Base-by-base conservation (phyloP, 2,797 vertebrate genomes). In the Poecilia velifera region DNA sequence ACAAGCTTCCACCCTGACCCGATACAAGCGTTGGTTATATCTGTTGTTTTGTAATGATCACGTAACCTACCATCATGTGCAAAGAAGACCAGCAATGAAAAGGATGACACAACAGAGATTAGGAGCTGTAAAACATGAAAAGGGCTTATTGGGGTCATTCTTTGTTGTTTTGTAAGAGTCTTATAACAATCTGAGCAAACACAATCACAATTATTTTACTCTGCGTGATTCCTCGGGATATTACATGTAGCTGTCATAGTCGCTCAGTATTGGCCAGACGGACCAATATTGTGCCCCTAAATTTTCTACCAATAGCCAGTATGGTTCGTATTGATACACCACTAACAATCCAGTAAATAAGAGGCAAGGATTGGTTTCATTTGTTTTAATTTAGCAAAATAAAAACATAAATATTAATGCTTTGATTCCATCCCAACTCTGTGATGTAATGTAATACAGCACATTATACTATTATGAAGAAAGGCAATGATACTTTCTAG, bases 131-230 rank as follows among this genome's bases (percentile, higher is more conserved):
- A 72, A 31, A 46, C 41, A n/a, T 28, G 6, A 28, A 28, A 46
- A 45, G 16, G 25, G 68, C 68, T 46, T 72, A 46, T 14, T 72
- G 41, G 68, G 68, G 41, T 6, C 12, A 28, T 28, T 45, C 25
- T 72, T 46, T 9, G 16, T 46, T 72, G n/a, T 72, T 72, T 31
- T 28, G 4, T 72, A 72, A 45, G 68, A 72, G 41, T 72, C 14
- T 71, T 45, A 71, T 28, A 72, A 28, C 25, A 71, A 72, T 28
- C 25, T 71, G 68, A 28, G 34, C 8, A 75, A 57, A 75, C 9
- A 74, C 3, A 55, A 57, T 45, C 6, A 45, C 78, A 46, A 39
- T 41, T 72, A 72, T 36, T 39, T 75, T 80, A 12, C 20, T 75
- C 20, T 31, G n/a, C 16, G 62, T 59, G 14, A 45, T 59, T 43